phyloP scores from a whole-genome alignment of 2,888 invertebrate genomes.

The Drosophila ustulata region DNA sequence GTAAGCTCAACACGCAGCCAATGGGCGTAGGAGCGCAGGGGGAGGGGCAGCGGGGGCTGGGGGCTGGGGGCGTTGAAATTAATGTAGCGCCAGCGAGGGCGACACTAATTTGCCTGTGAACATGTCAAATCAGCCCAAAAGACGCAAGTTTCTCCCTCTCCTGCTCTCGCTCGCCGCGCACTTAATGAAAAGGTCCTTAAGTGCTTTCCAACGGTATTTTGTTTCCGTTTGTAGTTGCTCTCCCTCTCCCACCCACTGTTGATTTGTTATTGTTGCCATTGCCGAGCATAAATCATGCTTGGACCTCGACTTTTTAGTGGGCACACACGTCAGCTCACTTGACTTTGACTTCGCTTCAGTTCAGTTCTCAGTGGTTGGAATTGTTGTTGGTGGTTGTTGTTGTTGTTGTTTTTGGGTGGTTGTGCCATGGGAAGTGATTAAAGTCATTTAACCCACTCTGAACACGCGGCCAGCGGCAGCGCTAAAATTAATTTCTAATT shows the following conservation, averaged over 20 bases:
- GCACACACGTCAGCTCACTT: conserved; percentile 72
- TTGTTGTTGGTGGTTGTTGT: conserved; percentile 15
- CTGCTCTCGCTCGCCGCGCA: conserved; percentile 47
- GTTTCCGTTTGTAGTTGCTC: conserved; percentile 81
- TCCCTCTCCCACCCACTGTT: conserved; percentile 52
- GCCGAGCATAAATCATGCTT: conserved; percentile 80
- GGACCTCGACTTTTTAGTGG: conserved; percentile 31
- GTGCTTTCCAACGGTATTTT: conserved; percentile 84
- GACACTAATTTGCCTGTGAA: conserved; percentile 81
- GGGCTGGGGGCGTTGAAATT: conserved; percentile 71
- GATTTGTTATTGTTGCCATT: conserved; percentile 78
- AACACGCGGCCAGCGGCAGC: conserved; percentile 44
- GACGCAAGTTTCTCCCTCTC: conserved; percentile 59
- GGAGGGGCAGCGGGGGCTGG: conserved; percentile 1
- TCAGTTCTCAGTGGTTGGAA: conserved; percentile 21
- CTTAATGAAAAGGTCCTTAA: conserved; percentile 83
- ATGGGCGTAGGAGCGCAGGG: not conserved
- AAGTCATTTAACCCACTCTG: conserved; percentile 82
- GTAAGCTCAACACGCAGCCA: conserved; percentile 62
- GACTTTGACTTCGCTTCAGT: conserved; percentile 42
- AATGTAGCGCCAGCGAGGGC: conserved; percentile 72
- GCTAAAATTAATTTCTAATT: conserved; percentile 81
- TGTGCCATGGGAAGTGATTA: conserved; percentile 78
- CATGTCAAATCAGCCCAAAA: conserved; percentile 80
- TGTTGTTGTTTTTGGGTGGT: not conserved